These are phyloP conservation scores for Drosophila pectinifera DNA, from an alignment of 1,140 invertebrate genomes.

Conservation along the genomic window DNA sequence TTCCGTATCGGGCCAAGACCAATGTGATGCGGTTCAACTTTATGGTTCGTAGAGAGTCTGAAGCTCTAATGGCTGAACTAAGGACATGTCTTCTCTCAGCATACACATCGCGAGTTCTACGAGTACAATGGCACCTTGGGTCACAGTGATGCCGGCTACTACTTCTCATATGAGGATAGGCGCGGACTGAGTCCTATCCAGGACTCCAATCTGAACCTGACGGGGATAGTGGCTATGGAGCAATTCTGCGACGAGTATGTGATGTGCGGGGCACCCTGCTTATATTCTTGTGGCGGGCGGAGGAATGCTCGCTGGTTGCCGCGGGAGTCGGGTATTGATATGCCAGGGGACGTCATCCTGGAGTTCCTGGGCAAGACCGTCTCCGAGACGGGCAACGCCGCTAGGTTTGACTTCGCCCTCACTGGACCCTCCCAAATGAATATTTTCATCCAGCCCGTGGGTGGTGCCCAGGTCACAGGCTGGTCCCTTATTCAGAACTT, in stretches of 20 bases:
- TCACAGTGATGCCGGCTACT: conserved; percentile 88
- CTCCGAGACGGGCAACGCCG: not conserved
- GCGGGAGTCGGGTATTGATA: conserved; percentile 36
- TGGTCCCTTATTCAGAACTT: conserved; percentile 88
- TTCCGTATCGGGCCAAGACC: conserved; percentile 90
- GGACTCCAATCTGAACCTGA: conserved; percentile 65
- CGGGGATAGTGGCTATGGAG: conserved; percentile 86
- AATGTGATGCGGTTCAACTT: conserved; percentile 89
- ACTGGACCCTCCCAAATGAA: conserved; percentile 90
- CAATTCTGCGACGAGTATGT: conserved; percentile 88
- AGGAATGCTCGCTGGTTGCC: conserved; percentile 56
- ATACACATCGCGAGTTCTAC: conserved; percentile 87
- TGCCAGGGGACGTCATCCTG: conserved; percentile 39
- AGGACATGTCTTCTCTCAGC: conserved; percentile 84
- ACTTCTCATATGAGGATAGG: conserved; percentile 90
- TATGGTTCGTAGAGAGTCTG: conserved; percentile 84
- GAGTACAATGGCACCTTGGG: conserved; percentile 86
- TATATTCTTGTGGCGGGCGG: conserved; percentile 86
- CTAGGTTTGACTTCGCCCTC: conserved; percentile 61
- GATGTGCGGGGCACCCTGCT: conserved; percentile 91
- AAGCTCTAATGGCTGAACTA: not conserved
- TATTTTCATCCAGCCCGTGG: conserved; percentile 88
- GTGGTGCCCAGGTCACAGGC: conserved; percentile 86
- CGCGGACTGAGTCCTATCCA: conserved; percentile 87
- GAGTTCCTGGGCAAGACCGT: conserved; percentile 52